A percentile compares a stretch with the other conserved stretches of the same genome.
Evolutionary conservation across 2,113 vertebrate genomes (phyloP).

Genomic region (Zingel zingel): DNA sequence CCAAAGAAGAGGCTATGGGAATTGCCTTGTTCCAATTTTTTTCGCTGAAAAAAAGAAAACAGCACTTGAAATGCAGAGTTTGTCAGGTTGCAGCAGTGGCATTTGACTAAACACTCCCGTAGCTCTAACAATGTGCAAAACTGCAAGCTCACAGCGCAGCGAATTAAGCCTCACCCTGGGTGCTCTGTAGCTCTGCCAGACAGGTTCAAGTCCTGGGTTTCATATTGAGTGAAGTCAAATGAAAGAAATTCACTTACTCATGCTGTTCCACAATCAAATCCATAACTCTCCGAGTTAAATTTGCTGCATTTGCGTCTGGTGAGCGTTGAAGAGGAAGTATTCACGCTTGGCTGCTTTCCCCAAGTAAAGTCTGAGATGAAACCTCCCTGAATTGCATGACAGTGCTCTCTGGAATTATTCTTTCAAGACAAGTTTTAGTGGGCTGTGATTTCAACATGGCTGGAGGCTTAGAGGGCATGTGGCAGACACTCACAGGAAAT

Average conservation of each 20-base stretch:
- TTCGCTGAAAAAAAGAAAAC: not conserved
- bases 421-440: conserved; percentile 56
- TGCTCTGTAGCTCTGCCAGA: conserved; percentile 46
- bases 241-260: conserved; percentile 72
- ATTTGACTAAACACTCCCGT: conserved; percentile 53
- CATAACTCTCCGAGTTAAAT: conserved; percentile 61
- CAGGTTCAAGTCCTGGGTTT: conserved; percentile 57
- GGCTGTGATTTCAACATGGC: conserved; percentile 68
- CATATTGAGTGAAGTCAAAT: conserved; percentile 65
- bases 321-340: conserved; percentile 57
- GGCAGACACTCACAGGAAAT: conserved; percentile 44
- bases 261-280: conserved; percentile 66
- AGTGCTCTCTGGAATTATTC: conserved; percentile 47
- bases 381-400: conserved; percentile 49
- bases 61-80: conserved; percentile 46
- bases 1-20: conserved; percentile 61
- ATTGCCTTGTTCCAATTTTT: conserved; percentile 16
- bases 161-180: conserved; percentile 52
- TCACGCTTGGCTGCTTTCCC: conserved; percentile 54
- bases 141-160: conserved; percentile 48
- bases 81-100: conserved; percentile 55
- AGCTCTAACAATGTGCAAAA: conserved; percentile 46
- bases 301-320: conserved; percentile 64
- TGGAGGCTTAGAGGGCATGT: conserved; percentile 50
- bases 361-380: conserved; percentile 45